Base-by-base conservation (phyloP, 2,888 invertebrate genomes). In the Amorpha juglandis region DNA sequence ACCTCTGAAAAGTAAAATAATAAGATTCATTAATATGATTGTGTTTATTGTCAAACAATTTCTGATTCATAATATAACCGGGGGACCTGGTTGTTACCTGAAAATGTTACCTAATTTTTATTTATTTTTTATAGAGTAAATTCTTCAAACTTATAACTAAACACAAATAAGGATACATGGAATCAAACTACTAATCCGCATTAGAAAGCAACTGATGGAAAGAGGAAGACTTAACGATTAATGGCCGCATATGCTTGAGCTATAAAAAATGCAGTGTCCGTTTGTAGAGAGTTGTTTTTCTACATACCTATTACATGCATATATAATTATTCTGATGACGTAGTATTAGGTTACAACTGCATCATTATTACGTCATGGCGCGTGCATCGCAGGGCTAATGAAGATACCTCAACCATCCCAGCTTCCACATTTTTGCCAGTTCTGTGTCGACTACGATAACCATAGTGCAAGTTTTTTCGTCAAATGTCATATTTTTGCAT, bases 281-380 rank as follows among this genome's bases (percentile, higher is more conserved):
- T 48, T n/a, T 16, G 53, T 64, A 47, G 38, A 58, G 48, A 65
- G 58, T 19, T 66, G 62, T 52, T 63, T 47, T 53, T 53, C 63
- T 27, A 64, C 64, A 65, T 65, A n/a, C n/a, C n/a, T n/a, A 11
- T 64, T 70, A 64, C 55, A 66, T 45, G 53, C 47, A 66, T 64
- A 69, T 66, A 66, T 74, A 74, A 75, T 72, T 72, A 74, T 68
- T 71, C 68, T 12, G 63, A 70, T 62, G 70, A 70, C 68, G 65
- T 66, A 70, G 50, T 38, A 58, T 70, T 70, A 71, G 74, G 68
- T 71, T 72, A 65, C 67, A 62, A 67, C 68, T 75, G 72, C 77
- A 70, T 70, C 70, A 69, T 68, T 19, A 66, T 75, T 75, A 69
- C 71, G 68, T 73, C 74, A 76, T 68, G 51, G 58, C 63, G 48